Percentiles rank a stretch among this genome's conserved stretches.
These are phyloP conservation scores for Microtus richardsoni DNA, from an alignment of 2,113 vertebrate genomes.

Conservation along the genomic window DNA sequence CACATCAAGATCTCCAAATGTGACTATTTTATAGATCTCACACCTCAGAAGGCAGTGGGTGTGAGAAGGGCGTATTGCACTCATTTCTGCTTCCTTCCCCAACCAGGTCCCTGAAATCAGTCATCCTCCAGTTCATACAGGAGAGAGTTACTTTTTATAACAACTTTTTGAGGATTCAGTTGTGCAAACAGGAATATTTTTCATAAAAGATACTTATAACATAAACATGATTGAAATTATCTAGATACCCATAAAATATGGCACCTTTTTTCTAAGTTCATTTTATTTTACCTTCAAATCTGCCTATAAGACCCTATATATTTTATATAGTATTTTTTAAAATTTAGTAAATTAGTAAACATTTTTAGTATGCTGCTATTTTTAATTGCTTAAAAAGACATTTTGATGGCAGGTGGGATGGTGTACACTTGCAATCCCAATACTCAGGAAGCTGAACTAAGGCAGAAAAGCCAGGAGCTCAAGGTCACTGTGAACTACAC, in stretches of 20 bases:
- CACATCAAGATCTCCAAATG: background rate
- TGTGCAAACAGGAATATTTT: background rate
- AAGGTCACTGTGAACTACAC: background rate
- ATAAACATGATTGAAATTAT: background rate
- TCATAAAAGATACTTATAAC: background rate
- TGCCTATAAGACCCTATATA: background rate
- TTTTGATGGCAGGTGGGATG: background rate
- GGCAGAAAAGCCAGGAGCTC: background rate
- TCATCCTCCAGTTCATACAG: background rate
- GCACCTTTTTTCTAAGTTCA: background rate
- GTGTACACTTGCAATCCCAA: background rate
- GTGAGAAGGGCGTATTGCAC: background rate
- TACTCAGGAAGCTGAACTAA: background rate
- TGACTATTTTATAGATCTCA: background rate
- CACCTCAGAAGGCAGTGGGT: background rate
- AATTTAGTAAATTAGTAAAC: constrained; percentile 3
- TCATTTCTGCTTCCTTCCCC: background rate
- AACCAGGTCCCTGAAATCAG: background rate
- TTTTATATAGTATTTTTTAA: background rate
- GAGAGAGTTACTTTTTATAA: background rate
- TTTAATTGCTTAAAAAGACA: constrained; percentile 28
- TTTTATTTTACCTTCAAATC: constrained; percentile 17
- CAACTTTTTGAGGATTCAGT: background rate
- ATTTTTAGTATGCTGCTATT: background rate
- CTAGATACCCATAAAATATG: background rate